These are phyloP conservation scores for Bombycilla garrulus DNA, from an alignment of 2,113 vertebrate genomes.

Conservation along the genomic window DNA sequence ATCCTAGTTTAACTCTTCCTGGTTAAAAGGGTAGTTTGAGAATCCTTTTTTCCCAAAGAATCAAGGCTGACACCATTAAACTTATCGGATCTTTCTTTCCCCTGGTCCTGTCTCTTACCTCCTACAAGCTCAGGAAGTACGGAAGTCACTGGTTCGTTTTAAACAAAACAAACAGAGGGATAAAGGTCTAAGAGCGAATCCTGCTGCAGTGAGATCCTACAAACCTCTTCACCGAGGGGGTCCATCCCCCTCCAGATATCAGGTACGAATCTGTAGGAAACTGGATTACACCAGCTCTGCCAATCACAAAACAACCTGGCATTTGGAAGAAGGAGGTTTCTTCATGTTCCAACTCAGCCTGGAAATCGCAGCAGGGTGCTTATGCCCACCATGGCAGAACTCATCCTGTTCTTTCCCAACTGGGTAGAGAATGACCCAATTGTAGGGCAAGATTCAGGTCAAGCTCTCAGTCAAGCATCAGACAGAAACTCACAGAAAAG, in stretches of 20 bases:
- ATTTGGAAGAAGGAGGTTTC: not conserved
- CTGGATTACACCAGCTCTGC: not conserved
- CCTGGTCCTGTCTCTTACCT: not conserved
- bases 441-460: constrained; percentile 35
- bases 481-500: not conserved
- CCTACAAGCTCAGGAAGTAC: not conserved
- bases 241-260: not conserved
- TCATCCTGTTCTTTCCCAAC: not conserved
- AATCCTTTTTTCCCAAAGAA: not conserved
- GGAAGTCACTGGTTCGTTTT: not conserved
- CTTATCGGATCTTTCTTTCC: not conserved
- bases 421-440: not conserved
- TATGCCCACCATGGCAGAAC: not conserved
- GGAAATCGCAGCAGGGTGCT: not conserved
- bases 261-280: not conserved
- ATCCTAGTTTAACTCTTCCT: not conserved
- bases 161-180: not conserved
- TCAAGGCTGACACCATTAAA: not conserved
- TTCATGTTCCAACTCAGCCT: not conserved
- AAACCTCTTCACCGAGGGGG: not conserved
- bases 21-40: not conserved
- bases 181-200: not conserved
- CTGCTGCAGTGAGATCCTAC: not conserved
- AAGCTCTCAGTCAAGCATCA: constrained; percentile 10
- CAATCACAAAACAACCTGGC: accelerated